Percentiles rank a stretch among this genome's conserved stretches.
phyloP scores from a whole-genome alignment of 2,888 invertebrate species.

The Boloria selene region DNA sequence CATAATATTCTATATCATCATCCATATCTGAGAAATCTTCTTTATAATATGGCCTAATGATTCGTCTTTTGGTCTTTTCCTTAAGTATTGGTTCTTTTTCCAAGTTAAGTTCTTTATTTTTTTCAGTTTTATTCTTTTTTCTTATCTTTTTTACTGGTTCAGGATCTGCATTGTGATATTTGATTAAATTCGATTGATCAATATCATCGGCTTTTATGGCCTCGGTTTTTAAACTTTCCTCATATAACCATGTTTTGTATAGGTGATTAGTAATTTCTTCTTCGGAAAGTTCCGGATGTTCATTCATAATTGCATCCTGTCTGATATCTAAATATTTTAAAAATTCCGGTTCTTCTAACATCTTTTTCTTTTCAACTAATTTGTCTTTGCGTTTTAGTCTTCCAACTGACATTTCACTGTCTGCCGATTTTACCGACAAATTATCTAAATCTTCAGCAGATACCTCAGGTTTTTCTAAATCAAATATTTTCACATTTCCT shows the following conservation, averaged over 20 bases:
- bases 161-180: conserved; percentile 56
- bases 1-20: conserved; percentile 57
- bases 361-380: conserved; percentile 43
- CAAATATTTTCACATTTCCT: conserved; percentile 11
- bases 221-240: conserved; percentile 52
- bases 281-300: conserved; percentile 76
- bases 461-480: conserved; percentile 16
- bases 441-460: conserved; percentile 41
- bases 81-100: conserved; percentile 47
- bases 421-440: conserved; percentile 48
- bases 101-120: conserved; percentile 34
- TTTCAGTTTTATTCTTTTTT: conserved; percentile 56
- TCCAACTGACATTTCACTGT: conserved; percentile 50
- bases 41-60: conserved; percentile 63
- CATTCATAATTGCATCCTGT: conserved; percentile 74
- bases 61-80: conserved; percentile 70
- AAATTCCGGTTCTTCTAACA: conserved; percentile 67
- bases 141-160: conserved; percentile 52
- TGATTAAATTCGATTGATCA: conserved; percentile 60
- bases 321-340: conserved; percentile 74
- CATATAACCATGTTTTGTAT: conserved; percentile 75
- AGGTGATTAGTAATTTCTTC: conserved; percentile 75
- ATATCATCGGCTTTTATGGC: conserved; percentile 57
- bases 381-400: conserved; percentile 49
- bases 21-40: conserved; percentile 67